Evolutionary conservation across 2,888 invertebrate genomes (phyloP), one percentile per base, ranked within the genome.

Genomic region (Dicycla oo): DNA sequence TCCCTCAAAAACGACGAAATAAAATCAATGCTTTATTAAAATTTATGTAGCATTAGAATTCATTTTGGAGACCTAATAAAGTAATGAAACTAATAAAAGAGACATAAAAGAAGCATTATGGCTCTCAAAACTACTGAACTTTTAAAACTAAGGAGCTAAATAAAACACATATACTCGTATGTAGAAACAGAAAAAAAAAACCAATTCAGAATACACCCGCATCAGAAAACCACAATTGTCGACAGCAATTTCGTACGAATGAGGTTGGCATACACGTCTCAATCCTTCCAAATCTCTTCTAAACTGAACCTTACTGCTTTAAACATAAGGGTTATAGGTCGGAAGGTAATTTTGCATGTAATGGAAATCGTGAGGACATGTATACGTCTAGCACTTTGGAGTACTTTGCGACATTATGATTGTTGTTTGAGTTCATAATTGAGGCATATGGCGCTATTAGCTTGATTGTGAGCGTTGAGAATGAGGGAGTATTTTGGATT

Each of bases 321-420:
- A 23, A 8, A 8, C 38, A n/a, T 81, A 84, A 64, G 60, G 34
- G 73, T 43, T 67, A 47, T 63, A 30, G 34, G 23, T 18, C 10
- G 20, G 51, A 53, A 57, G 78, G 81, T 86, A 90, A 90, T 83
- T 88, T 90, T 86, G 88, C 85, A 82, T 87, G 81, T 92, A 93
- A 93, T 93, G 89, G 91, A 91, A 93, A 88, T 91, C 92, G 93
- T 93, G 93, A 91, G 86, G 88, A 80, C 81, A 88, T 84, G 82
- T 75, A 82, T 80, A 84, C 83, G 86, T 88, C 84, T 86, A 78
- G 82, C 80, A 87, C 82, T 87, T 87, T 87, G 85, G 85, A 87
- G 88, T 89, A 85, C 78, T 87, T 91, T 89, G 89, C 89, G 89
- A 90, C 89, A 91, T 86, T 87, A 87, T 83, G 81, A 85, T 85